Evolutionary conservation across 64 coral and sea anemone genomes (phyloP).

Genomic region (Pocillopora verrucosa): DNA sequence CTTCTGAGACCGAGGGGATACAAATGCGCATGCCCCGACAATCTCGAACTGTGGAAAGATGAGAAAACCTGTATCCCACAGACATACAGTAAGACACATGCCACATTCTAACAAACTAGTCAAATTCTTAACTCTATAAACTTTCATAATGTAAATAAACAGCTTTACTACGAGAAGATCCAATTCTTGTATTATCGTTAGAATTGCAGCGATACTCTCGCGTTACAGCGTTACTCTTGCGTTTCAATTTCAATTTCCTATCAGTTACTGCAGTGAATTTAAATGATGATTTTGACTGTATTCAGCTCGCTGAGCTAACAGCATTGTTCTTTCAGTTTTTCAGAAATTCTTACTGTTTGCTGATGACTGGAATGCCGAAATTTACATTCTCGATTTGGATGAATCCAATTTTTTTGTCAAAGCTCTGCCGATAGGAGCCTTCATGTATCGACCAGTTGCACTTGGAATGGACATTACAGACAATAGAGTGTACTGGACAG

Average conservation of each 20-base stretch:
- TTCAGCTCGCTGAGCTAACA: no score
- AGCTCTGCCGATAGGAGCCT: neutral
- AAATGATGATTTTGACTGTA: no score
- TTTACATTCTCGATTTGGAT: conserved; percentile 4
- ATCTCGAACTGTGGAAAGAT: neutral
- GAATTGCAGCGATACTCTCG: no score
- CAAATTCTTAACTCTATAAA: no score
- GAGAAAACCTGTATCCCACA: neutral
- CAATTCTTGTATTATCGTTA: no score
- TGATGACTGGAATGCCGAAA: neutral
- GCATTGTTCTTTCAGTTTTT: neutral
- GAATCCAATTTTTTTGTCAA: neutral
- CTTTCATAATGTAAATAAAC: no score
- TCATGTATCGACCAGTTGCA: neutral
- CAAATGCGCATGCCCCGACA: conserved; percentile 52
- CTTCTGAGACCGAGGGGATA: conserved; percentile 41
- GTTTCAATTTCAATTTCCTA: no score
- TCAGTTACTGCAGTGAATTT: no score
- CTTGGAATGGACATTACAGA: conserved; percentile 38
- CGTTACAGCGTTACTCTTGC: no score
- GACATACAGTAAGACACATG: neutral
- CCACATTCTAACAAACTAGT: no score
- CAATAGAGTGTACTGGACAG: conserved; percentile 63
- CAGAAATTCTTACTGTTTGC: conserved; percentile 28
- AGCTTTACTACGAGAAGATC: no score